Conservation (phyloP, 1,140 invertebrate genomes). For the Trachymyrmex cornetzi region DNA sequence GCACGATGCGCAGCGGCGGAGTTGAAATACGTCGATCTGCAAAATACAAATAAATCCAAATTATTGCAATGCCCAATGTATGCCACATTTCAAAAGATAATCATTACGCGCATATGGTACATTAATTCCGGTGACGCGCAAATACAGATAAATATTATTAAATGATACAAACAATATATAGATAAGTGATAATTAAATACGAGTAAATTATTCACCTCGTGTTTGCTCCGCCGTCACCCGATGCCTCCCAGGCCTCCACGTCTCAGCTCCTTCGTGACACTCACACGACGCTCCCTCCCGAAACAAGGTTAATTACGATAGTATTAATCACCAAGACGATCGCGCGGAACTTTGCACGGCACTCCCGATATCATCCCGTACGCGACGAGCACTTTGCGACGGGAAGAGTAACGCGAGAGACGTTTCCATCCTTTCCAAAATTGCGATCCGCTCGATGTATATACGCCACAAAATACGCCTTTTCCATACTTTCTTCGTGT, state of each 20-base stretch:
- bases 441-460: background rate
- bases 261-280: background rate
- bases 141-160: background rate
- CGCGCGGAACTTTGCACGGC: background rate
- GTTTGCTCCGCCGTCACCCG: background rate
- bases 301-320: conserved; percentile 21
- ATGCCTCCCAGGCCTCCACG: background rate
- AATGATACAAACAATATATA: background rate
- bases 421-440: background rate
- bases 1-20: background rate
- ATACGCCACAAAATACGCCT: too few relatives aligned
- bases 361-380: background rate
- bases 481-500: too few relatives aligned
- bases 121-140: background rate
- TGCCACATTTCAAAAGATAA: conserved; percentile 19
- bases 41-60: conserved; percentile 24
- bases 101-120: background rate
- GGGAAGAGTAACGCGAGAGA: background rate
- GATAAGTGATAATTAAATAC: background rate
- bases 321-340: background rate
- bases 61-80: background rate
- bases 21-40: background rate
- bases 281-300: background rate
- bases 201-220: background rate
- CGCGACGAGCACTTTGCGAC: background rate